Evolutionary conservation across 1,140 invertebrate species (phyloP).

Genomic region (Neuroterus valhalla): DNA sequence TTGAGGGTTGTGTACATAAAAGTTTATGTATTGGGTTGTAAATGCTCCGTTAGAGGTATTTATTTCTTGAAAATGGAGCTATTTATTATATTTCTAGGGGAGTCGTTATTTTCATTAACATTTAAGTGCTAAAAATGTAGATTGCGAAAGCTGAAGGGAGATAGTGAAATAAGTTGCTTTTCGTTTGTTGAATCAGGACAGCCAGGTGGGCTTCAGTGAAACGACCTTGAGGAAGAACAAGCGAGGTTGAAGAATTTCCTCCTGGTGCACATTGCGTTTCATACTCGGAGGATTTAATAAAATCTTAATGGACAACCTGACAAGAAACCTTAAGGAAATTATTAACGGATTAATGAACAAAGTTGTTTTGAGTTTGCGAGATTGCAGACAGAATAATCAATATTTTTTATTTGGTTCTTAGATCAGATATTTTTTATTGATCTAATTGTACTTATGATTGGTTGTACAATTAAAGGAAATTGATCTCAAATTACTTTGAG

Average conservation of each 20-base stretch:
- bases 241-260: constrained; percentile 15
- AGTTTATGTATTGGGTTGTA: neutral
- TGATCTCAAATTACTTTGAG: too few relatives aligned
- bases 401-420: too few relatives aligned
- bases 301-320: too few relatives aligned
- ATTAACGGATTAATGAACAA: constrained; percentile 21
- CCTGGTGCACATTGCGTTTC: neutral
- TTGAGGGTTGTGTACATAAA: constrained; percentile 1
- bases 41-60: neutral
- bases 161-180: constrained; percentile 13
- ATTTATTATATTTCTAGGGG: neutral
- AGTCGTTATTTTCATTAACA: constrained; percentile 14
- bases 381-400: too few relatives aligned
- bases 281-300: neutral
- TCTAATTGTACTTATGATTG: too few relatives aligned
- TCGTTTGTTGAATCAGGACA: constrained; percentile 15
- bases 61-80: neutral
- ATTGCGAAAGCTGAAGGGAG: neutral
- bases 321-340: too few relatives aligned
- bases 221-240: constrained; percentile 12
- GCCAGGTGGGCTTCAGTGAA: neutral
- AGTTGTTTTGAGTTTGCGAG: neutral
- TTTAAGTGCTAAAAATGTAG: neutral
- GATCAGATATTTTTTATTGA: too few relatives aligned
- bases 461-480: too few relatives aligned